Base-by-base conservation (phyloP, 2,113 vertebrate species). In the Lethenteron reissneri region DNA sequence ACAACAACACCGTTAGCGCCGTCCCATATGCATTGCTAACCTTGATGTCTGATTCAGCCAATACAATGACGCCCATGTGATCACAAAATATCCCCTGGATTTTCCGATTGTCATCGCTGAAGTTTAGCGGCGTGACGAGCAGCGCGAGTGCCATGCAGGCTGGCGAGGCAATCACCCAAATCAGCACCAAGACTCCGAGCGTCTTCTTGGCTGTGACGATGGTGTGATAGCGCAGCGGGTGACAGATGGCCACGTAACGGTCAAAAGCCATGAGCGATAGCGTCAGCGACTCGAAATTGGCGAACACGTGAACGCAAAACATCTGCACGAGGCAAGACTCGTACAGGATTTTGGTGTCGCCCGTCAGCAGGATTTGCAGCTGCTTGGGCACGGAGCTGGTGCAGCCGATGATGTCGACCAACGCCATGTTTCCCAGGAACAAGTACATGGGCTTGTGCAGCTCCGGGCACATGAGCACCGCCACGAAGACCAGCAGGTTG, bases 251-350 rank as follows among this genome's bases (percentile, higher is more conserved):
- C 3, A 81, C 72, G 2, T 80, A 85, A 11, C 84, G 82, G 74
- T 85, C 83, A 73, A 82, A 62, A 3, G 83, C 83, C 84, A 85
- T 85, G 1, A 78, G 80, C 73, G 84, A 73, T 57, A 85, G 80
- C 72, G 83, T 72, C 4, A 83, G 83, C 0, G 82, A 84, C 71
- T 83, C 82, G 72, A 84, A 59, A 0, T 82, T 84, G 1, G 81
- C 83, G 72, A 84, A 78, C 75, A 85, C 82, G 74, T 86, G 83
- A 25, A 83, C 81, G 69, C 80, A 76, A 76, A 88, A 86, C 85
- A 86, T 88, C 75, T 89, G 87, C 13, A 77, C 74, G 73, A 86
- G 72, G 74, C 86, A 88, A 60, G 75, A 74, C 0, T 74, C 60
- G 73, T 84, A 62, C 0, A 82, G 84, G 75, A 86, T 80, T 17